Conservation (phyloP, 1,140 invertebrate species). For the Lepidurus apus region DNA sequence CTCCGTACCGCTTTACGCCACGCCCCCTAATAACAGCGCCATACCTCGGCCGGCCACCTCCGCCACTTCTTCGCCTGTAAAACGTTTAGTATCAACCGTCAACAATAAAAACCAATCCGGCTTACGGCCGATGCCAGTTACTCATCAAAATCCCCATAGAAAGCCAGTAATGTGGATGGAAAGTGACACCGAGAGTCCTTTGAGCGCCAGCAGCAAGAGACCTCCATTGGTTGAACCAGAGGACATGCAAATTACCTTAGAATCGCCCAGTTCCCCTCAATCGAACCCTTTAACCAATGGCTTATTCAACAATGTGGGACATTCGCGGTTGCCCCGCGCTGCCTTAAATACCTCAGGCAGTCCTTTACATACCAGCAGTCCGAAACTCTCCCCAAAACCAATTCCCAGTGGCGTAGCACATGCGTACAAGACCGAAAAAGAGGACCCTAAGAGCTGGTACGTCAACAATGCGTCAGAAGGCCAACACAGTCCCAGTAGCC, state of each 20-base stretch:
- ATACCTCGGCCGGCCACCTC: constrained; percentile 23
- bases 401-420: not conserved
- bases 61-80: constrained; percentile 34
- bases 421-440: not conserved
- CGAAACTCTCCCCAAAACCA: constrained; percentile 24
- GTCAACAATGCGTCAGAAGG: not conserved
- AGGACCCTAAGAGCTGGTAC: not conserved
- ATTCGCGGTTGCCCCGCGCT: not conserved
- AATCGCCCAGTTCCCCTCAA: not conserved
- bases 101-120: constrained; percentile 17
- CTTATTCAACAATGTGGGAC: not conserved
- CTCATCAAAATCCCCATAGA: constrained; percentile 29
- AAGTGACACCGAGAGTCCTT: constrained; percentile 34
- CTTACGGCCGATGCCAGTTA: not conserved
- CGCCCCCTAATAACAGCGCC: constrained; percentile 17
- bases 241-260: constrained; percentile 1
- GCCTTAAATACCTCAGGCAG: not conserved
- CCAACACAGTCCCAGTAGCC: not conserved
- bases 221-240: constrained; percentile 1
- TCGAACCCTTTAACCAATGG: not conserved
- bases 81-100: constrained; percentile 34
- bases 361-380: constrained; percentile 31
- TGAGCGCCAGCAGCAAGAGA: constrained; percentile 24
- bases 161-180: constrained; percentile 36
- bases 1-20: constrained; percentile 24